A percentile compares a stretch with the other conserved stretches of the same genome.
These are phyloP conservation scores for Hydrolagus colliei DNA, from an alignment of 2,797 vertebrate genomes.

Conservation along the genomic window DNA sequence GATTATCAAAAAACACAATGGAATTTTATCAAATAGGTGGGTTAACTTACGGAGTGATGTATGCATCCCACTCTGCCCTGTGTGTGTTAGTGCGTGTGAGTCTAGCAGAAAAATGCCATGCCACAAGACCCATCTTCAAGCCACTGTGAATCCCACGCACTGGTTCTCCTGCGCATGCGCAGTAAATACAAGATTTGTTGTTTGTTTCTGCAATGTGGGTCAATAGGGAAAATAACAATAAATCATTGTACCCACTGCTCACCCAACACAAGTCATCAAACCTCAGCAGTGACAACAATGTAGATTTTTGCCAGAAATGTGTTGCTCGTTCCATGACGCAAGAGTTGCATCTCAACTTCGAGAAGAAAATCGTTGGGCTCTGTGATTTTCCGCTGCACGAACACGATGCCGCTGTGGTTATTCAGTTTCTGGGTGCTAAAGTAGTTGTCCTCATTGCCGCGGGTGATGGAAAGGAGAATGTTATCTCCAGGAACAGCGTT, in stretches of 20 bases:
- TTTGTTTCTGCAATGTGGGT: background rate
- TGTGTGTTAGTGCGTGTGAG: background rate
- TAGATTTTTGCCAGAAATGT: constrained; percentile 81
- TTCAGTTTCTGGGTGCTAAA: constrained; percentile 70
- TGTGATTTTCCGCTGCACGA: constrained; percentile 69
- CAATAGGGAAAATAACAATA: background rate
- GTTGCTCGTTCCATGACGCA: constrained; percentile 67
- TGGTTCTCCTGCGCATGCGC: background rate
- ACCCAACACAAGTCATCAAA: constrained; percentile 20
- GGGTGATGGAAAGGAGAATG: constrained; percentile 78
- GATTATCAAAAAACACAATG: too few relatives aligned
- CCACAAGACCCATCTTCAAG: constrained; percentile 4
- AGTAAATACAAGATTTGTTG: constrained; percentile 19
- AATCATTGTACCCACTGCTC: background rate
- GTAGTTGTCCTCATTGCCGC: constrained; percentile 80
- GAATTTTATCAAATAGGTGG: too few relatives aligned
- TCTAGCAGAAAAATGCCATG: background rate
- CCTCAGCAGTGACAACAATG: constrained; percentile 80
- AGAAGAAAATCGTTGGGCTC: constrained; percentile 81
- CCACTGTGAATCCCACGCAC: background rate
- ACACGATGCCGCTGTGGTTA: constrained; percentile 74
- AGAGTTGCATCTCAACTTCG: constrained; percentile 78
- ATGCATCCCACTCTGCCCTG: too few relatives aligned
- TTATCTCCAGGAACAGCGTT: constrained; percentile 71
- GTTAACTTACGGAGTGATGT: background rate